These are phyloP conservation scores for Nyctalus aviator DNA, from an alignment of 2,797 vertebrate species.

Conservation along the genomic window DNA sequence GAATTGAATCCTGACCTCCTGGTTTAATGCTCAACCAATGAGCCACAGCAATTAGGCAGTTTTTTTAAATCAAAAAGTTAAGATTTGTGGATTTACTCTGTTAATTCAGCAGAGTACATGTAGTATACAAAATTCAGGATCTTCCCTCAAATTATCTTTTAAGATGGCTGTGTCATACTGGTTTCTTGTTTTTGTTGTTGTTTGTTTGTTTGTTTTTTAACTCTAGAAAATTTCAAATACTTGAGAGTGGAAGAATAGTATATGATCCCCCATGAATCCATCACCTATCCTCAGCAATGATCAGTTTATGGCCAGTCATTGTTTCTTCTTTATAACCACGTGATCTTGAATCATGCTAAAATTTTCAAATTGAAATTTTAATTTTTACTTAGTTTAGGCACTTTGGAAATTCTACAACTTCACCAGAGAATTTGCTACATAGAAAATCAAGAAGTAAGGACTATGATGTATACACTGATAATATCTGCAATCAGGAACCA, in stretches of 20 bases:
- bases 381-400: slow-evolving; percentile 69
- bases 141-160: slow-evolving; percentile 37
- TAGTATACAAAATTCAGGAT: slow-evolving; percentile 11
- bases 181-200: background rate
- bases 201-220: slow-evolving; percentile 9
- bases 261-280: background rate
- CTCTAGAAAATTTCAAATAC: slow-evolving; percentile 12
- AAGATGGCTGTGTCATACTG: background rate
- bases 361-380: slow-evolving; percentile 57
- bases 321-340: background rate
- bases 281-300: background rate
- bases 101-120: slow-evolving; percentile 1
- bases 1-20: background rate
- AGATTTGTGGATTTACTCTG: background rate
- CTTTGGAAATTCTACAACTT: slow-evolving; percentile 48
- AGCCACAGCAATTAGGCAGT: background rate
- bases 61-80: background rate
- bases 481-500: slow-evolving; percentile 42
- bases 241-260: background rate
- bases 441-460: slow-evolving; percentile 81
- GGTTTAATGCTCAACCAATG: background rate
- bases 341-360: slow-evolving; percentile 25
- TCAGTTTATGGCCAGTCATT: background rate
- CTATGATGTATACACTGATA: slow-evolving; percentile 73
- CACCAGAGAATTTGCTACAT: slow-evolving; percentile 1